Evolutionary conservation across 2,797 vertebrate genomes (phyloP).

Genomic region (Pyrocephalus nanus): DNA sequence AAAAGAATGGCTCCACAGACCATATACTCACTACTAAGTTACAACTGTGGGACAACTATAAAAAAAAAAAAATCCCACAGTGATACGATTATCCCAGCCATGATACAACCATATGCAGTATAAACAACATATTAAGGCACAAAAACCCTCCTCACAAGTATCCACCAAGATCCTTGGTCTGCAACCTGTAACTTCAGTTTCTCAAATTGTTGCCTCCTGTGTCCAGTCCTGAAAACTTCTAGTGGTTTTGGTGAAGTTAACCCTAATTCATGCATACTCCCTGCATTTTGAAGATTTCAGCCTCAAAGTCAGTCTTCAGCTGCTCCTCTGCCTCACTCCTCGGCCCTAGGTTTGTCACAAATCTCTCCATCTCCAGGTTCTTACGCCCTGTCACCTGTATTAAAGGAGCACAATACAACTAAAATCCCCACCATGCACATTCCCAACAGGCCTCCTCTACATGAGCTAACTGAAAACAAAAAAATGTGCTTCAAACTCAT

Average conservation of each 20-base stretch:
- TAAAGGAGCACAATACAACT: not conserved
- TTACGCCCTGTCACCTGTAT: not conserved
- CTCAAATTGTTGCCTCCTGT: not conserved
- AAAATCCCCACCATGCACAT: not conserved
- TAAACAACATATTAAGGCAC: not conserved
- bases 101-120: not conserved
- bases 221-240: not conserved
- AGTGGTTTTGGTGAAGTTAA: not conserved
- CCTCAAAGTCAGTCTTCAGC: not conserved
- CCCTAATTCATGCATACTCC: not conserved
- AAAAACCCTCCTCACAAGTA: not conserved
- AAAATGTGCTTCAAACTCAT: not conserved
- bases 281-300: not conserved
- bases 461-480: not conserved
- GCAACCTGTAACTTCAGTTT: not conserved
- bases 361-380: not conserved
- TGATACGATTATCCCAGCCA: not conserved
- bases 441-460: not conserved
- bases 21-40: not conserved
- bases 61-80: not conserved
- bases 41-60: not conserved
- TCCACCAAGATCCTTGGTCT: rapidly evolving
- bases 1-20: not conserved
- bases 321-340: not conserved
- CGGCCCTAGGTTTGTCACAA: not conserved